These are phyloP conservation scores for Oligia fasciuncula DNA, from an alignment of 2,888 invertebrate genomes.

Conservation along the genomic window DNA sequence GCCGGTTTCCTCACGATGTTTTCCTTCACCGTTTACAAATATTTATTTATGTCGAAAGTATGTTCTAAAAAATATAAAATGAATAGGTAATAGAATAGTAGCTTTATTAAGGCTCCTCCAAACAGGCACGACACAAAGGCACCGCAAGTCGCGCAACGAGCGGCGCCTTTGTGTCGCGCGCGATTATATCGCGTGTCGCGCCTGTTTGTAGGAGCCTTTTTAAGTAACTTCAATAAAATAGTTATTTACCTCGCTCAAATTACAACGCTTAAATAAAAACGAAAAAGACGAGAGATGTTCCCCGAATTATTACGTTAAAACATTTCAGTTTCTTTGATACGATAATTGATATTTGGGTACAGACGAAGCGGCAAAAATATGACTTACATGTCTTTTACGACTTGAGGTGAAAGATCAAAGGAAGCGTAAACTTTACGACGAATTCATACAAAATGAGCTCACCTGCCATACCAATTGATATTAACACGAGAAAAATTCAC, in stretches of 20 bases:
- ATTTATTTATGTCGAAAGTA: background rate
- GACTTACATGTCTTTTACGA: constrained; percentile 67
- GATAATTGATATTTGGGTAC: constrained; percentile 68
- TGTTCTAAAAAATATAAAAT: no score
- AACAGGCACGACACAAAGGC: no score
- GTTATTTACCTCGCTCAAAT: constrained; percentile 12
- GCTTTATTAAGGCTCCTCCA: no score
- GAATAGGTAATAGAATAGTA: no score
- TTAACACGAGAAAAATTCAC: constrained; percentile 63
- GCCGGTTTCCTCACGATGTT: no score
- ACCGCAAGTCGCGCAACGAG: no score
- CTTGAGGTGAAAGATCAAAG: constrained; percentile 72
- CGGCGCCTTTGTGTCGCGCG: no score
- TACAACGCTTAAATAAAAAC: background rate
- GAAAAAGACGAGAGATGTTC: constrained; percentile 5
- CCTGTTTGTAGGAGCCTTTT: no score
- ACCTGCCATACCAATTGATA: constrained; percentile 68
- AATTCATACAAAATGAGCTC: constrained; percentile 72
- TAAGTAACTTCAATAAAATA: background rate
- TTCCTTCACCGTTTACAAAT: background rate
- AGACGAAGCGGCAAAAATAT: constrained; percentile 66
- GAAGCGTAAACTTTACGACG: constrained; percentile 68
- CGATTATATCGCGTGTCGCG: no score
- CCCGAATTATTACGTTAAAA: constrained; percentile 25
- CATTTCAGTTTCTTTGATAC: constrained; percentile 41